Conservation (phyloP, 2,113 vertebrate genomes). For the Craseonycteris thonglongyai region DNA sequence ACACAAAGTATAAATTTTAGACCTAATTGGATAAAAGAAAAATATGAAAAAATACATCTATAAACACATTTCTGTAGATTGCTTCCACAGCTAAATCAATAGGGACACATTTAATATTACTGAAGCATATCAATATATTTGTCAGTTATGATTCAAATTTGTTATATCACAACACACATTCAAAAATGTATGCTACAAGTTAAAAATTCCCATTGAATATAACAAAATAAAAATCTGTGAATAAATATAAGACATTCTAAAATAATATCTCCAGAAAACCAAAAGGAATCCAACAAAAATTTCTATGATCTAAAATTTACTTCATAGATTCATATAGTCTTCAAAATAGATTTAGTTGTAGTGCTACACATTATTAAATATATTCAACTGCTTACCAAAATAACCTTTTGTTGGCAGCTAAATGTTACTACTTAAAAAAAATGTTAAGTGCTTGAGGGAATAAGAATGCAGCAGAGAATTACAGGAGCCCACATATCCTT, state of each 20-base stretch:
- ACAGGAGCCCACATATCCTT: slow-evolving; percentile 76
- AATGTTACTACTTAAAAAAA: slow-evolving; percentile 34
- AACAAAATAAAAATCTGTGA: slow-evolving; percentile 52
- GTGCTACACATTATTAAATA: slow-evolving; percentile 28
- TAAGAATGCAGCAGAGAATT: slow-evolving; percentile 79
- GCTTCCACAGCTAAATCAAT: background rate
- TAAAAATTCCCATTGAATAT: slow-evolving; percentile 28
- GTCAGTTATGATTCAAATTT: slow-evolving; percentile 10
- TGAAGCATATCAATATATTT: slow-evolving; percentile 19
- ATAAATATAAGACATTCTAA: slow-evolving; percentile 45
- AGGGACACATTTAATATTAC: background rate
- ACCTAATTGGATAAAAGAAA: slow-evolving; percentile 4
- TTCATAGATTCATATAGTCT: slow-evolving; percentile 13
- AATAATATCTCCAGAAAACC: slow-evolving; percentile 22
- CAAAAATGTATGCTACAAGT: slow-evolving; percentile 19
- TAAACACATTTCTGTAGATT: background rate
- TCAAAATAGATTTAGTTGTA: slow-evolving; percentile 34
- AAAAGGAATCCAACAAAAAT: slow-evolving; percentile 23
- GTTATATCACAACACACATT: slow-evolving; percentile 22
- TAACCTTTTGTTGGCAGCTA: slow-evolving; percentile 15
- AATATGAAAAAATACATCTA: slow-evolving; percentile 36
- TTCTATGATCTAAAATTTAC: slow-evolving; percentile 27
- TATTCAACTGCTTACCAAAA: slow-evolving; percentile 49
- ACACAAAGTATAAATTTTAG: slow-evolving; percentile 38
- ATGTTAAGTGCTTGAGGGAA: slow-evolving; percentile 42